Percentiles rank a stretch among this genome's conserved stretches.
phyloP scores from a whole-genome alignment of 2,797 vertebrate species.

The Anomalospiza imberbis region DNA sequence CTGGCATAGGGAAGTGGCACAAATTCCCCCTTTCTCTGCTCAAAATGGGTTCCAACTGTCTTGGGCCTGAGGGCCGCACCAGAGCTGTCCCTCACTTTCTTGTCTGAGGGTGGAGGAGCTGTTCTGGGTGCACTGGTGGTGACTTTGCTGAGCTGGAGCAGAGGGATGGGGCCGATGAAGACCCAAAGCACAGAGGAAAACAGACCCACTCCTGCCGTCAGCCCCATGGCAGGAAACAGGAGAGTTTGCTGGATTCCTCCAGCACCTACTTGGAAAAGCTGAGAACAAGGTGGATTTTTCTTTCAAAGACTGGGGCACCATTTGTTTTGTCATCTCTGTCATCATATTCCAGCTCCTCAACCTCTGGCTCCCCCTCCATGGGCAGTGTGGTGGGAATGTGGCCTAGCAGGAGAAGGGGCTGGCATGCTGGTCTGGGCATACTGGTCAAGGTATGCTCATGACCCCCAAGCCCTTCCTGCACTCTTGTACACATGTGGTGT shows the following conservation, averaged over 20 bases:
- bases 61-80: background rate
- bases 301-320: background rate
- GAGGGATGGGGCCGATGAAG: background rate
- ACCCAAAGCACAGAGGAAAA: background rate
- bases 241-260: background rate
- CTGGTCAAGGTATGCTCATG: background rate
- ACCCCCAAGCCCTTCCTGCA: background rate
- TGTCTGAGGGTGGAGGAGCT: background rate
- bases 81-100: background rate
- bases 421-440: background rate
- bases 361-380: background rate
- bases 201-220: background rate
- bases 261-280: background rate
- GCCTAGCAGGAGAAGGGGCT: background rate
- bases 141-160: constrained; percentile 19
- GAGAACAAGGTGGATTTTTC: background rate
- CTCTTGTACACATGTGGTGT: constrained; percentile 62
- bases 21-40: constrained; percentile 6
- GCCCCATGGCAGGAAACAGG: background rate
- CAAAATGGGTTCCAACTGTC: background rate
- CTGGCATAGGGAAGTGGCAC: background rate
- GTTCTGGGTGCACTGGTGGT: background rate
- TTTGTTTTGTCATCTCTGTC: constrained; percentile 2
- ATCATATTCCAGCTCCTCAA: background rate
- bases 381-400: background rate